phyloP scores from a whole-genome alignment of 2,113 vertebrate genomes.

The Excalfactoria chinensis region DNA sequence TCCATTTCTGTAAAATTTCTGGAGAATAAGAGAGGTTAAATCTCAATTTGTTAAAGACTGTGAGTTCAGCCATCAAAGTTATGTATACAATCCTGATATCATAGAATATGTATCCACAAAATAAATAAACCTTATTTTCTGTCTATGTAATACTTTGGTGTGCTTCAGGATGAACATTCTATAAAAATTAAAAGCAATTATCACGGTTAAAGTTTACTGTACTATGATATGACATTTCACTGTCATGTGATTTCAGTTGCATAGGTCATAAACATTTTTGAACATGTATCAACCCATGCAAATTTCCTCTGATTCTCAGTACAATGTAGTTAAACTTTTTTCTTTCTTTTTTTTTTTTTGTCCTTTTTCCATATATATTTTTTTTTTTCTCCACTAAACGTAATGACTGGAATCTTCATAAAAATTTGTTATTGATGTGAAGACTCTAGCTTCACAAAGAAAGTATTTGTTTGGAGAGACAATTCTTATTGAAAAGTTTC shows the following conservation, averaged over 20 bases:
- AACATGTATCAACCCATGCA: not conserved
- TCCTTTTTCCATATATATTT: no score
- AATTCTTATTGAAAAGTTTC: not conserved
- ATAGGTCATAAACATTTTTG: not conserved
- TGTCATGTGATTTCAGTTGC: not conserved
- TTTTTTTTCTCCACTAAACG: no score
- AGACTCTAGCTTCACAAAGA: not conserved
- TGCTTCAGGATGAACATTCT: not conserved
- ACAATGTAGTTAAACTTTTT: not conserved
- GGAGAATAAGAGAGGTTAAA: not conserved
- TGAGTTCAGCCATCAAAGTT: not conserved
- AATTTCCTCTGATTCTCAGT: not conserved
- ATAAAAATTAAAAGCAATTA: not conserved
- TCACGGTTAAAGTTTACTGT: not conserved
- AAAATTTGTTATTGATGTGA: no score
- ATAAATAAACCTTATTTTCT: conserved; percentile 10
- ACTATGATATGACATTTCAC: not conserved
- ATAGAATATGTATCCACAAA: not conserved
- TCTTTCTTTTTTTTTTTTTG: not conserved
- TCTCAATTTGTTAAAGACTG: not conserved
- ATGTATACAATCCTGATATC: not conserved
- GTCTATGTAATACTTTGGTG: conserved; percentile 2
- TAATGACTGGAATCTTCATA: not conserved
- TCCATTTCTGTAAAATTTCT: not conserved
- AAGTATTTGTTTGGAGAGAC: not conserved